phyloP scores from a whole-genome alignment of 2,888 invertebrate genomes.

The Drosophila anomelani region DNA sequence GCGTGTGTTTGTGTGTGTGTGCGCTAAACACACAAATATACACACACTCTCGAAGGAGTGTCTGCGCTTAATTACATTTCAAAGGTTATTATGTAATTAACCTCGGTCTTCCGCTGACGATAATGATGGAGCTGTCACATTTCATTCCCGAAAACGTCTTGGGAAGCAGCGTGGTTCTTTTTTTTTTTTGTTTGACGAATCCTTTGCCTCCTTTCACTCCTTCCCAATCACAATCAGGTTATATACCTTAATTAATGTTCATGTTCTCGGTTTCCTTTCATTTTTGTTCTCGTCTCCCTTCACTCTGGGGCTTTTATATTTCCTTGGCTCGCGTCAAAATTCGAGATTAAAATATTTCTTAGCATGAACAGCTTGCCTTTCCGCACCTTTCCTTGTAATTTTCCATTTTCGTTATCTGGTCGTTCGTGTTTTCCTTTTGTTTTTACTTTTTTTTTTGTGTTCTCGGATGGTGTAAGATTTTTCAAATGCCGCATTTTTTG shows the following conservation, averaged over 20 bases:
- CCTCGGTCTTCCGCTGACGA: constrained; percentile 41
- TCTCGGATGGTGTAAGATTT: constrained; percentile 31
- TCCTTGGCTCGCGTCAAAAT: constrained; percentile 47
- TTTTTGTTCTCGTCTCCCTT: not conserved
- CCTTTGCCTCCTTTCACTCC: constrained; percentile 12
- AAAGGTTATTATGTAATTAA: constrained; percentile 69
- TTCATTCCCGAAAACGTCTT: constrained; percentile 21
- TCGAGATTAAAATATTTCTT: constrained; percentile 40
- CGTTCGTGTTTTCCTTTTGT: not conserved
- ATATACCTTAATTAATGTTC: constrained; percentile 68
- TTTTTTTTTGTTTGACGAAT: constrained; percentile 1
- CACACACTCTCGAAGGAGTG: constrained; percentile 3
- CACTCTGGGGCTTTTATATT: constrained; percentile 12
- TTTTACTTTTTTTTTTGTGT: not conserved
- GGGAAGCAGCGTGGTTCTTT: not conserved
- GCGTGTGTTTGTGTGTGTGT: not conserved
- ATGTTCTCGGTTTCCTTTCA: constrained; percentile 46
- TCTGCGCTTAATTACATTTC: constrained; percentile 59
- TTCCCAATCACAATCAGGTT: constrained; percentile 45
- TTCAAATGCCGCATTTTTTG: constrained; percentile 45
- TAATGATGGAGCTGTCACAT: constrained; percentile 40
- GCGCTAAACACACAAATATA: not conserved
- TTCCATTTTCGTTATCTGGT: constrained; percentile 23
- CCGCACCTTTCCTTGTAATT: constrained; percentile 1
- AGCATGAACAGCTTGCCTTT: constrained; percentile 27